These are phyloP conservation scores for Micropoecilia bifurca DNA, from an alignment of 2,797 vertebrate species.

Conservation along the genomic window DNA sequence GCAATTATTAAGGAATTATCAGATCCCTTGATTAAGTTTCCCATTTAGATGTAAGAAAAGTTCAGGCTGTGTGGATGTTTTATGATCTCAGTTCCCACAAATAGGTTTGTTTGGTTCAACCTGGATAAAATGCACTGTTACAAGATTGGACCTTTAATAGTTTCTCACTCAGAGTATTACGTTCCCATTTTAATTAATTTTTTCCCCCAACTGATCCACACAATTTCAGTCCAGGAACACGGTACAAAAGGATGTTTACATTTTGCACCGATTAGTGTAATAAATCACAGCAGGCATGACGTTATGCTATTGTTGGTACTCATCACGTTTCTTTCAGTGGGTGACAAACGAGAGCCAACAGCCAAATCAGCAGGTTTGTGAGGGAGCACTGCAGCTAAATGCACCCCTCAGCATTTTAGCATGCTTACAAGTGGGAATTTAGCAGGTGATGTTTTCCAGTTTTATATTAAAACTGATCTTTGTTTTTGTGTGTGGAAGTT, in stretches of 20 bases:
- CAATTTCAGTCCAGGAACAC: background rate
- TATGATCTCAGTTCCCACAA: background rate
- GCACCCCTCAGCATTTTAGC: background rate
- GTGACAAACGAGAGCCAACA: background rate
- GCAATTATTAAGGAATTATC: too few relatives aligned
- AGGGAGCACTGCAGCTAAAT: background rate
- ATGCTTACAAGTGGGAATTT: background rate
- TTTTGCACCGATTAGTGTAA: background rate
- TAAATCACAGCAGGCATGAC: background rate
- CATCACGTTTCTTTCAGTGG: background rate
- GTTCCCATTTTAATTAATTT: background rate
- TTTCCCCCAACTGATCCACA: background rate
- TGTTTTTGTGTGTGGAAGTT: background rate
- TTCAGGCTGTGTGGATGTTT: background rate
- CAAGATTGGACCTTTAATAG: background rate
- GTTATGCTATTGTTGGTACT: background rate
- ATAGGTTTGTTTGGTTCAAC: background rate
- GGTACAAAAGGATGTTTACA: background rate
- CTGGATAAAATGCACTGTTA: background rate
- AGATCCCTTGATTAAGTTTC: background rate
- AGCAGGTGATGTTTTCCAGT: background rate
- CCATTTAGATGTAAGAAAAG: background rate
- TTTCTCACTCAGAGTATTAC: background rate
- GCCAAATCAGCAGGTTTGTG: constrained; percentile 1
- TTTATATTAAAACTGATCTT: background rate